Percentiles rank a stretch among this genome's conserved stretches.
Conservation (phyloP, 2,797 vertebrate genomes). For the Falco naumanni region DNA sequence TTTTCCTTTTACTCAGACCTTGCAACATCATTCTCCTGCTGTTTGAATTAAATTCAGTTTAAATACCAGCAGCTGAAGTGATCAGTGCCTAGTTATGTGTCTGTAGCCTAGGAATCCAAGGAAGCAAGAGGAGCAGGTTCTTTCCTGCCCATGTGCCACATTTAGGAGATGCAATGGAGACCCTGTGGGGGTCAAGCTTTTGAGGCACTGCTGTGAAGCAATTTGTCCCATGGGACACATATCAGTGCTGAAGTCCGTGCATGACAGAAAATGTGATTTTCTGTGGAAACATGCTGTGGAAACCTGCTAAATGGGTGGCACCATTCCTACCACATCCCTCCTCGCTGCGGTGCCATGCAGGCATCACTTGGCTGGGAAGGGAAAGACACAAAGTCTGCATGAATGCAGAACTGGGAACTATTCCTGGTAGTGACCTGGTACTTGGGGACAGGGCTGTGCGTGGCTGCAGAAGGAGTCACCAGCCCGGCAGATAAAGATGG, state of each 20-base stretch:
- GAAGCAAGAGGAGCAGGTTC: not conserved
- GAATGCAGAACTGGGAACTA: not conserved
- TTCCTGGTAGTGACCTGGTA: not conserved
- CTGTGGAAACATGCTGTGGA: not conserved
- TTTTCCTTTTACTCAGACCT: not conserved
- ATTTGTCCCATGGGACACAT: not conserved
- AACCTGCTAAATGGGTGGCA: not conserved
- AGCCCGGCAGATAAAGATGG: not conserved
- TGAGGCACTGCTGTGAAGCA: not conserved
- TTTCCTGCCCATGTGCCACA: not conserved
- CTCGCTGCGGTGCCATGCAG: not conserved
- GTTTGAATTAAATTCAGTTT: not conserved
- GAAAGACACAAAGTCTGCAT: not conserved
- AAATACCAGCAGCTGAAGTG: not conserved
- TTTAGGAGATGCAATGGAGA: not conserved
- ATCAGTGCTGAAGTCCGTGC: not conserved
- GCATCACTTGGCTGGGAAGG: fast-evolving
- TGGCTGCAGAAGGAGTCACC: not conserved
- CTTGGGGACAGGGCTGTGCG: fast-evolving
- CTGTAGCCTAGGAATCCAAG: not conserved
- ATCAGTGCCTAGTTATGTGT: not conserved
- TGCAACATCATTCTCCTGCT: not conserved
- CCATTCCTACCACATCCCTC: fast-evolving
- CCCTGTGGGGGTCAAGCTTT: not conserved
- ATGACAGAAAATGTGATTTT: not conserved